These are phyloP conservation scores for Helostoma temminkii DNA, from an alignment of 2,797 vertebrate species.

Conservation along the genomic window DNA sequence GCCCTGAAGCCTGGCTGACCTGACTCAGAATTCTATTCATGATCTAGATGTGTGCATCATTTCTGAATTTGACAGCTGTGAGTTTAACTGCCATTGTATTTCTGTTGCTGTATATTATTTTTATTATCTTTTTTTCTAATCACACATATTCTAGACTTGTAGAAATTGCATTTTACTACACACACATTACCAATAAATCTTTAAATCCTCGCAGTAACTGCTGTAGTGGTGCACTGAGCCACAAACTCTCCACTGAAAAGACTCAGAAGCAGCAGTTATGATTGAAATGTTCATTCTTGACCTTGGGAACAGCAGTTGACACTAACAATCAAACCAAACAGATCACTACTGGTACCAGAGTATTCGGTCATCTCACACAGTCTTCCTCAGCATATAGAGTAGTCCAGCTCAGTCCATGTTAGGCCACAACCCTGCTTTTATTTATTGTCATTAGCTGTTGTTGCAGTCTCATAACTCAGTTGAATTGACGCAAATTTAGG, in stretches of 20 bases:
- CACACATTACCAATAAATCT: not conserved
- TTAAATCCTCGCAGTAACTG: not conserved
- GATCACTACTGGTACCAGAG: not conserved
- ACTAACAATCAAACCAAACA: not conserved
- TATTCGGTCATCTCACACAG: not conserved
- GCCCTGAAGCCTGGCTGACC: not conserved
- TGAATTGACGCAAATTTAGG: constrained; percentile 6
- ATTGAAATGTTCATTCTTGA: not conserved
- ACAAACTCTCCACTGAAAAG: not conserved
- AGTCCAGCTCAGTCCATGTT: not conserved
- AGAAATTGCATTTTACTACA: too few relatives aligned
- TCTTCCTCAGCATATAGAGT: too few relatives aligned
- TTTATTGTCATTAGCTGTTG: not conserved
- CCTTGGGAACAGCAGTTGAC: not conserved
- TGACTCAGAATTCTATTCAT: not conserved
- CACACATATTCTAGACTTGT: too few relatives aligned
- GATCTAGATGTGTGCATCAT: not conserved
- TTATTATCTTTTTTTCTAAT: not conserved
- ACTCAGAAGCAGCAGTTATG: not conserved
- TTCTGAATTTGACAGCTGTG: not conserved
- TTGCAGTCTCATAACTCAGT: not conserved
- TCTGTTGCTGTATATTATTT: not conserved
- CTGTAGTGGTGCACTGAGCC: not conserved
- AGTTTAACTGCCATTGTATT: not conserved
- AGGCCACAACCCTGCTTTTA: not conserved